Evolutionary conservation across 30 jellyfish, hydroid and myxozoan genomes (phyloP).

Genomic region (Morbakka virulenta): DNA sequence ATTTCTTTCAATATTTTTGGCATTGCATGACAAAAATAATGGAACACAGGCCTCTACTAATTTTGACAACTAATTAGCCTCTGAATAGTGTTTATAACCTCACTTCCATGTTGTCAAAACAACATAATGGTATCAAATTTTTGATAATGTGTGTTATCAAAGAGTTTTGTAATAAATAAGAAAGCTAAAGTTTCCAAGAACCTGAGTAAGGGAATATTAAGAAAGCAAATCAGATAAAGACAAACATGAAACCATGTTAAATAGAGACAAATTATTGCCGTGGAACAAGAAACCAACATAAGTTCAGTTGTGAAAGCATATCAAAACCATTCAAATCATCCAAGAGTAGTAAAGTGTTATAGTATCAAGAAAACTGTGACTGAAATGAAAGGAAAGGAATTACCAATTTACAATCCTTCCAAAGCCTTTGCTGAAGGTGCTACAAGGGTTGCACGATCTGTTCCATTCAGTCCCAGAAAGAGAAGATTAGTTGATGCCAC

Average conservation of each 20-base stretch:
- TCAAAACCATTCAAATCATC: neutral
- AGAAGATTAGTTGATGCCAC: neutral
- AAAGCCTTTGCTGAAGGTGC: conserved; percentile 12
- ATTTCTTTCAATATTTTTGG: neutral
- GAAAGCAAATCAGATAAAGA: conserved; percentile 3
- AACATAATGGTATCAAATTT: neutral
- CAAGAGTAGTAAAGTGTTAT: neutral
- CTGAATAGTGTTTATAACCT: neutral
- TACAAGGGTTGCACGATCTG: neutral
- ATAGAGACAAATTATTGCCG: conserved; percentile 11
- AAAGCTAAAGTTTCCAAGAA: conserved; percentile 25
- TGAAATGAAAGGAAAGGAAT: neutral
- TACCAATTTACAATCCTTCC: neutral
- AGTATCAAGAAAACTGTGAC: neutral
- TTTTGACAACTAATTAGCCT: neutral
- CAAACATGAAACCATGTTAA: neutral
- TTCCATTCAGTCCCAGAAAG: conserved; percentile 16
- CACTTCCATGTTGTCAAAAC: neutral
- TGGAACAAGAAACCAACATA: neutral
- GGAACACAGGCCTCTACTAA: neutral
- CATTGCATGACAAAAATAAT: conserved; percentile 12
- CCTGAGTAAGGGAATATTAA: conserved; percentile 31
- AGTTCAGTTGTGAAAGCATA: conserved; percentile 15
- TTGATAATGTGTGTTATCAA: neutral
- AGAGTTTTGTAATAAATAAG: neutral